These are phyloP conservation scores for Epinotia demarniana DNA, from an alignment of 2,888 invertebrate species.

Conservation along the genomic window DNA sequence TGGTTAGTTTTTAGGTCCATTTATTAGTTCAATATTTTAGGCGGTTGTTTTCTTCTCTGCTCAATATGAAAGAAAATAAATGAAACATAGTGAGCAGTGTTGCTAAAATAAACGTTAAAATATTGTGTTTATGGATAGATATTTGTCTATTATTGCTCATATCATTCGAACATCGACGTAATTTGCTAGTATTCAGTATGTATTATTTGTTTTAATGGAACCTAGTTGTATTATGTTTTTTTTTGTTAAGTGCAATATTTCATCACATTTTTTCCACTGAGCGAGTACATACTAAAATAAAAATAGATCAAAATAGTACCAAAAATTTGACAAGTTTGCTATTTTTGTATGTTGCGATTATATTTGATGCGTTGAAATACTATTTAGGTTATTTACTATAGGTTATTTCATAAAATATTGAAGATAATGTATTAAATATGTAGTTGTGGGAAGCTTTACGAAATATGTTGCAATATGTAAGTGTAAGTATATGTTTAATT, in stretches of 20 bases:
- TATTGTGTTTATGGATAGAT: conserved; percentile 48
- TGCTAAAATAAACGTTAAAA: conserved; percentile 28
- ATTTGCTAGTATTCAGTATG: conserved; percentile 52
- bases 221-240: conserved; percentile 48
- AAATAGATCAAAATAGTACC: conserved; percentile 52
- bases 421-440: conserved; percentile 47
- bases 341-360: conserved; percentile 51
- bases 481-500: conserved; percentile 28
- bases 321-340: conserved; percentile 45
- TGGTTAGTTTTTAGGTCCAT: conserved; percentile 16
- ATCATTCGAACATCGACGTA: conserved; percentile 74
- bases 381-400: conserved; percentile 50
- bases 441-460: conserved; percentile 37
- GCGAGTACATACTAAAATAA: conserved; percentile 38
- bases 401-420: conserved; percentile 44
- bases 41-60: conserved; percentile 8
- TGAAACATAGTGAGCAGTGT: not conserved
- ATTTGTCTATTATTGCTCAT: conserved; percentile 67
- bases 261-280: conserved; percentile 50
- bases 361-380: conserved; percentile 49
- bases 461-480: conserved; percentile 42
- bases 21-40: conserved; percentile 24
- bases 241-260: conserved; percentile 52
- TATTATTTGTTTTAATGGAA: conserved; percentile 41
- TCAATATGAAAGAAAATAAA: not conserved